phyloP scores from a whole-genome alignment of 1,140 invertebrate genomes.

The Drosophila chauvacae region DNA sequence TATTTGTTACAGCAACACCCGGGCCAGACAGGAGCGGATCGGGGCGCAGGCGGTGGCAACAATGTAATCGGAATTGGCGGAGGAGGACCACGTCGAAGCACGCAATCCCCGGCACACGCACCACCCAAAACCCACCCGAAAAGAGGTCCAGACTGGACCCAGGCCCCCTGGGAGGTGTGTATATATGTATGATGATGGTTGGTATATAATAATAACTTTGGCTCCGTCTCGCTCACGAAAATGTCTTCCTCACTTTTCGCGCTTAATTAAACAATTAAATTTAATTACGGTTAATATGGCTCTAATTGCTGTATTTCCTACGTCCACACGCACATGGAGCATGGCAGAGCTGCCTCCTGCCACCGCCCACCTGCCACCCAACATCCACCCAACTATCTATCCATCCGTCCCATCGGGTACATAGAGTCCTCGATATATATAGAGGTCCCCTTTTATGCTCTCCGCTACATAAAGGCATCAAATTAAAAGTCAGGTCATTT shows the following conservation, averaged over 20 bases:
- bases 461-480: conserved; percentile 75
- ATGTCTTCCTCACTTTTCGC: conserved; percentile 83
- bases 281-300: conserved; percentile 85
- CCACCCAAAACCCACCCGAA: conserved; percentile 44
- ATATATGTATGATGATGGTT: conserved; percentile 15
- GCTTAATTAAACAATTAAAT: conserved; percentile 85
- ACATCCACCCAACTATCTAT: conserved; percentile 26
- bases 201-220: conserved; percentile 45
- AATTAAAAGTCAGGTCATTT: conserved; percentile 78
- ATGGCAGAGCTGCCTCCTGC: conserved; percentile 13
- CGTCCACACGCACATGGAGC: conserved; percentile 68
- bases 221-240: conserved; percentile 54
- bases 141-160: conserved; percentile 20
- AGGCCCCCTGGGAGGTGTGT: conserved; percentile 5
- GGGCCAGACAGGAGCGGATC: conserved; percentile 10
- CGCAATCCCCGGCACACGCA: conserved; percentile 65
- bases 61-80: conserved; percentile 45
- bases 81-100: conserved; percentile 39
- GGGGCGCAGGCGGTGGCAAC: conserved; percentile 24
- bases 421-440: conserved; percentile 26
- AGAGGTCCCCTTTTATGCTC: conserved; percentile 43
- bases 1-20: conserved; percentile 79
- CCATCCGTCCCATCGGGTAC: conserved; percentile 17
- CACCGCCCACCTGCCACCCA: conserved; percentile 4
- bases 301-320: conserved; percentile 85